phyloP scores from a whole-genome alignment of 2,797 vertebrate species.

The Gymnopithys bicolor region DNA sequence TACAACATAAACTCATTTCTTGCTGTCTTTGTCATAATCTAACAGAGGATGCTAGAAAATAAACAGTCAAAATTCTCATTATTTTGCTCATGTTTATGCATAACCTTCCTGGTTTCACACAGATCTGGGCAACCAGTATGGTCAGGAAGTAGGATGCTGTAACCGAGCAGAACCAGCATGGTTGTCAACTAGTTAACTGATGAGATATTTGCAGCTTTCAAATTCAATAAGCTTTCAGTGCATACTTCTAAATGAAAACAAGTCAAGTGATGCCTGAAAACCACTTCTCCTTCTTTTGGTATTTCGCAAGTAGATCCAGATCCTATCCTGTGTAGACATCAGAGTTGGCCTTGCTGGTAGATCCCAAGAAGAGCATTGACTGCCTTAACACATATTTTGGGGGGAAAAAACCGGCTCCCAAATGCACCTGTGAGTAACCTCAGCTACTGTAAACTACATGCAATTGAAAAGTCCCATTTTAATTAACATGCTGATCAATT shows the following conservation, averaged over 20 bases:
- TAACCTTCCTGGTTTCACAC: neutral
- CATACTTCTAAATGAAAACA: neutral
- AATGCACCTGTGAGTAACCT: neutral
- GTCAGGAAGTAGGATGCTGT: neutral
- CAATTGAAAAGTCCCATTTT: neutral
- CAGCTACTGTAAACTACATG: neutral
- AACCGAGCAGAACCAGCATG: neutral
- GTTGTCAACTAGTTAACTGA: neutral
- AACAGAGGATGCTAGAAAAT: neutral
- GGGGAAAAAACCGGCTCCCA: rapidly evolving
- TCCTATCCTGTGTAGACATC: neutral
- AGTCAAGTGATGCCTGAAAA: neutral
- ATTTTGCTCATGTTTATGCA: neutral
- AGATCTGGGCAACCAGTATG: neutral
- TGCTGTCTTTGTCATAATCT: neutral
- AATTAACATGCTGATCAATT: neutral
- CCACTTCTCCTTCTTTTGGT: neutral
- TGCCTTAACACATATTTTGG: rapidly evolving
- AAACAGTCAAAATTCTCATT: neutral
- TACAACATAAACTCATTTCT: neutral
- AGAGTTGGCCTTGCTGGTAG: neutral
- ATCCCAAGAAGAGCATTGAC: neutral
- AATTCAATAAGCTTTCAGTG: neutral
- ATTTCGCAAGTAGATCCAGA: neutral
- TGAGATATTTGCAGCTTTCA: neutral